A percentile compares a stretch with the other conserved stretches of the same genome.
Conservation (phyloP, 2,113 vertebrate genomes). For the Falcunculus frontatus region DNA sequence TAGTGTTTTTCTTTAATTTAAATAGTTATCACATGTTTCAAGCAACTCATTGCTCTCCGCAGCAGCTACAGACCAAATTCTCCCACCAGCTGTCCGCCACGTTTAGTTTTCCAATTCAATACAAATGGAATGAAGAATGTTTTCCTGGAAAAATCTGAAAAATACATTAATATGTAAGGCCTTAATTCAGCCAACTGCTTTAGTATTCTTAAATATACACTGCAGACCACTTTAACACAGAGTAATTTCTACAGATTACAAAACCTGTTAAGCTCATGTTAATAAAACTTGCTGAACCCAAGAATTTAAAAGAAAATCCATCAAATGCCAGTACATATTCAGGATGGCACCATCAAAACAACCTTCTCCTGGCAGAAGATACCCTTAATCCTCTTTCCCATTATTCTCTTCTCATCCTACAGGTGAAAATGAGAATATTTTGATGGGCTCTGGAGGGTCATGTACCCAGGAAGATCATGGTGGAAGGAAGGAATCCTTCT, state of each 20-base stretch:
- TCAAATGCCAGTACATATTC: background rate
- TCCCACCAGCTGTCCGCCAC: slow-evolving; percentile 13
- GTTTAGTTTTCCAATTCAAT: background rate
- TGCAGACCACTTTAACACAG: background rate
- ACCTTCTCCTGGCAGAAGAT: background rate
- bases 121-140: background rate
- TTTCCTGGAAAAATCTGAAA: background rate
- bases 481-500: background rate
- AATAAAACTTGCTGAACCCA: background rate
- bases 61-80: slow-evolving; percentile 25
- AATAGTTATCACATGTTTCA: slow-evolving; percentile 39
- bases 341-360: background rate
- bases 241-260: background rate
- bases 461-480: background rate
- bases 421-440: background rate
- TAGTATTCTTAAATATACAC: background rate
- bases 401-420: background rate
- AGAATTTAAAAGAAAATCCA: background rate
- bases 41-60: background rate
- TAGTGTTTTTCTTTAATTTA: slow-evolving; percentile 37
- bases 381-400: background rate
- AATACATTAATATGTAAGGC: background rate
- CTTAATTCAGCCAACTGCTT: background rate
- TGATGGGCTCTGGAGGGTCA: background rate
- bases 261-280: background rate